These are phyloP conservation scores for Himalopsyche kuldschensis DNA, from an alignment of 2,888 invertebrate genomes.

Conservation along the genomic window DNA sequence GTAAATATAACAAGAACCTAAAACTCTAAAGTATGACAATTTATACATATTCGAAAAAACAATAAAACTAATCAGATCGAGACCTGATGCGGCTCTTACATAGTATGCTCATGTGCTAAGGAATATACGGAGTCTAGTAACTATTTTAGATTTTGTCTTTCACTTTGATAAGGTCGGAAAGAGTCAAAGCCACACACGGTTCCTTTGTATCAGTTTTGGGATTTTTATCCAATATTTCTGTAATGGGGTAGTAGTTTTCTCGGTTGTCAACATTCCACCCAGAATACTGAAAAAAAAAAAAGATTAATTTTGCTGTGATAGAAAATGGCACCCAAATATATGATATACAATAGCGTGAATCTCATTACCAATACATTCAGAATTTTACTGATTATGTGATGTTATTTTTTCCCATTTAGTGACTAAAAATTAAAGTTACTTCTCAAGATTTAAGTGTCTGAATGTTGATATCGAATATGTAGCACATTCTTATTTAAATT, in stretches of 20 bases:
- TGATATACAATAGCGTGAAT: no score
- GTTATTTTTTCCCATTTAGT: neutral
- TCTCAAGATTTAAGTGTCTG: no score
- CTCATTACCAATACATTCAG: neutral
- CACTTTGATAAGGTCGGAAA: slow-evolving; percentile 60
- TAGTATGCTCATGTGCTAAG: neutral
- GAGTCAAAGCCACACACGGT: slow-evolving; percentile 60
- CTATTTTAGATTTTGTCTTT: slow-evolving; percentile 50
- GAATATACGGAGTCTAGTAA: neutral
- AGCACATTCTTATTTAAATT: no score
- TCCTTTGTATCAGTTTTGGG: slow-evolving; percentile 59
- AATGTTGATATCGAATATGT: no score
- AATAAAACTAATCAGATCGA: no score
- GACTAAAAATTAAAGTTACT: neutral
- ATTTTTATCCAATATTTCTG: slow-evolving; percentile 59
- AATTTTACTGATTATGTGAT: neutral
- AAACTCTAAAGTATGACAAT: no score
- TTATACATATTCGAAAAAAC: no score
- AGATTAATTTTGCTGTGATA: neutral
- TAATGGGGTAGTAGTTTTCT: slow-evolving; percentile 62
- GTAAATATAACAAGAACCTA: no score
- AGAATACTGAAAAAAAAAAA: slow-evolving; percentile 53
- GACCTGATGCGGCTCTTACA: neutral
- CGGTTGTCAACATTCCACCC: slow-evolving; percentile 65
- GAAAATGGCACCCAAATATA: no score